These are phyloP conservation scores for Thymallus thymallus DNA, from an alignment of 2,113 vertebrate genomes.

Conservation along the genomic window DNA sequence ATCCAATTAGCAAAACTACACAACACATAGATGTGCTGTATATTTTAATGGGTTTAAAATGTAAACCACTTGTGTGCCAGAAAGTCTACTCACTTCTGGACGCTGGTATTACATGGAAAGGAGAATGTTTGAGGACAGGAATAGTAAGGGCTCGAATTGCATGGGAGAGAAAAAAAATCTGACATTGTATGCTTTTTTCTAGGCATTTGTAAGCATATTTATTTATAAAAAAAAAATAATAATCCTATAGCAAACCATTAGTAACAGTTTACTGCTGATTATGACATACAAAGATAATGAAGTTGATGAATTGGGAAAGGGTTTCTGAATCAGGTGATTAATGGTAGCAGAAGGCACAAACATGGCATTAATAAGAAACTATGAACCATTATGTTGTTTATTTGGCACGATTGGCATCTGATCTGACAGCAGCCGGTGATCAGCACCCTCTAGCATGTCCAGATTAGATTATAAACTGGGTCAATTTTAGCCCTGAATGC, in stretches of 20 bases:
- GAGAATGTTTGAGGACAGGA: not conserved
- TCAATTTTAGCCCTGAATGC: too few species aligned
- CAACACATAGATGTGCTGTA: not conserved
- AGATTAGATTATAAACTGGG: too few species aligned
- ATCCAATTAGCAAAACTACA: conserved; percentile 41
- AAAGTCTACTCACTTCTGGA: not conserved
- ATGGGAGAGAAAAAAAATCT: not conserved
- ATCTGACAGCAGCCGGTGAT: too few species aligned
- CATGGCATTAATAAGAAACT: not conserved
- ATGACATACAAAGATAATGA: not conserved
- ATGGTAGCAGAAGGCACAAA: not conserved
- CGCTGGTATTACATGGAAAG: not conserved
- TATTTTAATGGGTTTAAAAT: not conserved
- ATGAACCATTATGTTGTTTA: too few species aligned
- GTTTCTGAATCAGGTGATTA: not conserved
- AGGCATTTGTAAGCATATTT: not conserved
- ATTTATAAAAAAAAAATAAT: too few species aligned
- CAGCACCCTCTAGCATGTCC: too few species aligned
- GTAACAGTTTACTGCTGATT: not conserved
- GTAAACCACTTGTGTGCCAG: not conserved
- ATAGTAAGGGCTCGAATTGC: not conserved
- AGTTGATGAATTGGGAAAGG: too few species aligned
- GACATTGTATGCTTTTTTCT: not conserved
- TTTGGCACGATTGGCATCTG: too few species aligned
- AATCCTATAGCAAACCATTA: not conserved